Evolutionary conservation across 2,888 invertebrate genomes (phyloP).

Genomic region (Masnerella sp.): DNA sequence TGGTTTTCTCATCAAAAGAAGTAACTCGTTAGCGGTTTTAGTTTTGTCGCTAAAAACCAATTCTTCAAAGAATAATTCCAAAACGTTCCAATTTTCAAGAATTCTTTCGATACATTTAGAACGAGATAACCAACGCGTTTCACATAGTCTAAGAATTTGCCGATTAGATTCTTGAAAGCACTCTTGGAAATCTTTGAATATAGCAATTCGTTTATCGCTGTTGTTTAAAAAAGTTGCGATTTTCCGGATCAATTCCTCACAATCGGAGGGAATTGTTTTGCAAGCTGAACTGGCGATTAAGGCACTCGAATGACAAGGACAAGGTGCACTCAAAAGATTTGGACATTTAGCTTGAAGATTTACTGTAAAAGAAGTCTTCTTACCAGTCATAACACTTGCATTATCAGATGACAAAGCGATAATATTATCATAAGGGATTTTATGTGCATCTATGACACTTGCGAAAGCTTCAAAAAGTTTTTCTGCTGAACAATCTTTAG

Average conservation of each 20-base stretch:
- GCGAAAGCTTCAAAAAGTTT: conserved; percentile 3
- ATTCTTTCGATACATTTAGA: conserved; percentile 2
- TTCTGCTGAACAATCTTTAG: conserved; percentile 2
- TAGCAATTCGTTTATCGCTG: background rate
- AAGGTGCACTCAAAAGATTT: conserved; percentile 21
- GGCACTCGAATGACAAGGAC: conserved; percentile 42
- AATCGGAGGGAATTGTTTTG: background rate
- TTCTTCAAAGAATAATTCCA: background rate
- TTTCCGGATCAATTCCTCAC: background rate
- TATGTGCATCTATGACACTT: background rate
- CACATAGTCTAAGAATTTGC: conserved; percentile 8
- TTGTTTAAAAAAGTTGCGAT: background rate
- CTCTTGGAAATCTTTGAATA: background rate
- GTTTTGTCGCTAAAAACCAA: background rate
- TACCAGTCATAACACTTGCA: conserved; percentile 6
- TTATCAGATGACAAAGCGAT: conserved; percentile 4
- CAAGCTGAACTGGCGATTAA: background rate
- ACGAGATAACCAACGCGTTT: conserved; percentile 49
- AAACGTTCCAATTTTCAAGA: conserved; percentile 12
- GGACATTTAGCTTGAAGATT: background rate
- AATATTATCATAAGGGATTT: background rate
- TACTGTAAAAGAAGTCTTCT: background rate
- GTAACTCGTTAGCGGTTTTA: background rate
- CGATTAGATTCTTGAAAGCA: background rate
- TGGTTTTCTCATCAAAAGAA: conserved; percentile 1